Evolutionary conservation across 2,113 vertebrate species (phyloP), one percentile per base, ranked within the genome.

Genomic region (Lipophrys pholis): DNA sequence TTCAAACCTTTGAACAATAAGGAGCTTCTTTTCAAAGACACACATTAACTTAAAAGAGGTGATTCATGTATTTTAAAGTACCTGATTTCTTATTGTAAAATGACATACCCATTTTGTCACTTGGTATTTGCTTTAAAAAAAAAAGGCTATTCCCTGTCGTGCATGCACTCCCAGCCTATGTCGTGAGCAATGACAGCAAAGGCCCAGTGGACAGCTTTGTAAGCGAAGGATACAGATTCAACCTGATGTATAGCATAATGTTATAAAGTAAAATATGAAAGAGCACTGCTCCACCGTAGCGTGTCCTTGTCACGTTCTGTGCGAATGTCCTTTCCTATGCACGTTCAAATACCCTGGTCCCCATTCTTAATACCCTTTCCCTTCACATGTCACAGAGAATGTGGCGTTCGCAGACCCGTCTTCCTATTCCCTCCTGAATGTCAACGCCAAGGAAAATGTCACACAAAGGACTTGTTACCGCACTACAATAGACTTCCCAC

Each of bases 341-440:
- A 88, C 82, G 71, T 89, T 87, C 85, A 83, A 68, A 86, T 81
- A 84, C 78, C 84, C 85, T 73, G 40, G 84, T 69, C 81, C 57
- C 80, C 78, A 86, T 88, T 81, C 86, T 86, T 84, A 89, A 89
- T 91, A 87, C 84, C 87, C 87, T 92, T 88, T 91, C 81, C 89
- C 84, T 90, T 92, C 88, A 90, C 86, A 88, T 91, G 90, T 90
- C 88, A 91, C 59, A 81, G 80, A 83, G 83, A 88, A 83, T 53
- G 83, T 85, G 69, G 75, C 76, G 75, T 81, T 83, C 62, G 48
- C 79, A 68, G 84, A 69, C 66, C 81, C 64, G 72, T 87, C 87
- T 89, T 86, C 86, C 82, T 89, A 90, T 91, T 90, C 90, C 91
- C 90, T 59, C 75, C 91, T 91, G 89, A 93, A 91, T 89, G 90